Conservation (phyloP, 2,113 vertebrate genomes). For the Shinisaurus crocodilurus region DNA sequence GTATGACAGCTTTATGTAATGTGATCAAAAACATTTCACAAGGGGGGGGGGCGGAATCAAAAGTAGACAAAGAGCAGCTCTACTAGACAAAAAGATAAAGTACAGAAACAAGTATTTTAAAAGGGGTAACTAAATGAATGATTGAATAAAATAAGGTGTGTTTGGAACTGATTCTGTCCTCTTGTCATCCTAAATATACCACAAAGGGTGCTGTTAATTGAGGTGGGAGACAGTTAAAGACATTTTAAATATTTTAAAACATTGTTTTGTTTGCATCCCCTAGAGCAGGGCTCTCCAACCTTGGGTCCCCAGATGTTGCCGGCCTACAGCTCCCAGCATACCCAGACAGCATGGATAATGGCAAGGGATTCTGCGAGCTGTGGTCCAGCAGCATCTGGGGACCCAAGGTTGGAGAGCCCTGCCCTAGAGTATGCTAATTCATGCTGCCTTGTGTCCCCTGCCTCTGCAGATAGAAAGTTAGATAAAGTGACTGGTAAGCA, state of each 20-base stretch:
- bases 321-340: too few relatives aligned
- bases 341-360: too few relatives aligned
- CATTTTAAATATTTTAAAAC: background rate
- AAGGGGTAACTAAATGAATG: background rate
- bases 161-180: background rate
- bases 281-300: too few relatives aligned
- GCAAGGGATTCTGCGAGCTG: too few relatives aligned
- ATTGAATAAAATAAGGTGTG: background rate
- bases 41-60: background rate
- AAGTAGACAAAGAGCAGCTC: background rate
- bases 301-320: too few relatives aligned
- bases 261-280: background rate
- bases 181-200: background rate
- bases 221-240: background rate
- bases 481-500: background rate
- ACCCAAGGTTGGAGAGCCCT: too few relatives aligned
- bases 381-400: too few relatives aligned
- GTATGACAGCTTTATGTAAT: slow-evolving; percentile 21
- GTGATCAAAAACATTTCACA: slow-evolving; percentile 35
- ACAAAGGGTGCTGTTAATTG: background rate
- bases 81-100: background rate
- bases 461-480: background rate
- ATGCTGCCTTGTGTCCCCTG: background rate
- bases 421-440: background rate
- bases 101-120: background rate